Percentiles rank a stretch among this genome's conserved stretches.
Conservation (phyloP, 1,140 invertebrate genomes). For the Episyrphus balteatus region DNA sequence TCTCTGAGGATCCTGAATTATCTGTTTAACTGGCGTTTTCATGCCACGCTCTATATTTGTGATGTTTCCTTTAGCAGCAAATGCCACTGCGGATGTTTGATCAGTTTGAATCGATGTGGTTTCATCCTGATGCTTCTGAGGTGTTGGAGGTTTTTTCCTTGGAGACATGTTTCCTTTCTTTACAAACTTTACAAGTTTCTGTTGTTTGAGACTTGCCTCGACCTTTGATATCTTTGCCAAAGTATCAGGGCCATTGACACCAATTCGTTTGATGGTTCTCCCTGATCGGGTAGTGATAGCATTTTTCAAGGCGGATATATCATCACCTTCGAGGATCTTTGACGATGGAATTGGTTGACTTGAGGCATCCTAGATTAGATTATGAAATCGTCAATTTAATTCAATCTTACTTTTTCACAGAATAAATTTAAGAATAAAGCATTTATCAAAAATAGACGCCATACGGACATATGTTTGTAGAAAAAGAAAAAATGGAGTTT, state of each 20-base stretch:
- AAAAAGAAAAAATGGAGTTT: no score
- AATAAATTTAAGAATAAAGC: no score
- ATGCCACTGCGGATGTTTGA: slow-evolving; percentile 6
- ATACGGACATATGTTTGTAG: no score
- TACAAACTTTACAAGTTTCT: slow-evolving; percentile 32
- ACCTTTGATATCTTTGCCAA: slow-evolving; percentile 15
- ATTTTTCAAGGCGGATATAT: slow-evolving; percentile 20
- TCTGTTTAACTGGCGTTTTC: slow-evolving; percentile 33
- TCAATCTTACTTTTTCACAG: no score
- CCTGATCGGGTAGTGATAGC: slow-evolving; percentile 25
- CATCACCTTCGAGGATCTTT: slow-evolving; percentile 17
- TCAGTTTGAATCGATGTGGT: slow-evolving; percentile 11
- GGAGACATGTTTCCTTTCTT: slow-evolving; percentile 26
- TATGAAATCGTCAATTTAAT: no score
- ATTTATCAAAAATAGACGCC: no score
- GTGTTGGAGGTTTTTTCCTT: slow-evolving; percentile 17
- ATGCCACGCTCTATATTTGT: slow-evolving; percentile 23
- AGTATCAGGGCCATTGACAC: slow-evolving; percentile 6
- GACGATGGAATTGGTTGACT: slow-evolving; percentile 4
- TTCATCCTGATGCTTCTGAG: slow-evolving; percentile 14
- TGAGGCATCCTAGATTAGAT: no score
- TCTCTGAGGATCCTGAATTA: slow-evolving; percentile 11
- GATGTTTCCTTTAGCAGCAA: slow-evolving; percentile 16
- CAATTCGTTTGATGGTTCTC: slow-evolving; percentile 26
- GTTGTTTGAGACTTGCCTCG: slow-evolving; percentile 21